Conservation (phyloP, 2,888 invertebrate genomes). For the Parthenolecanium corni region DNA sequence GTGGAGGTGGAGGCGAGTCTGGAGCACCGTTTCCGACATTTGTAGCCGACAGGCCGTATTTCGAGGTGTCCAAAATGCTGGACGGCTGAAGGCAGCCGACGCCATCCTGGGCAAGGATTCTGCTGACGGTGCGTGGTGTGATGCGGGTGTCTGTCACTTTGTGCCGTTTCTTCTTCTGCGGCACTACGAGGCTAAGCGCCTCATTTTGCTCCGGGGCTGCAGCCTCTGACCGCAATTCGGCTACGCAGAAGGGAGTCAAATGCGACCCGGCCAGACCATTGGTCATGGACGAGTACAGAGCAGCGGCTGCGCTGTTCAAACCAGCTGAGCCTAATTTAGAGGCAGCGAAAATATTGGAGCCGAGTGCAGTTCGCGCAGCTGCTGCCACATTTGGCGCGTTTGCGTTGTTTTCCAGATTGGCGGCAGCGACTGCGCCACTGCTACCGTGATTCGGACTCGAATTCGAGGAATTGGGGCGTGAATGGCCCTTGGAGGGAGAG, state of each 20-base stretch:
- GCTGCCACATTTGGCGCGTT: constrained; percentile 50
- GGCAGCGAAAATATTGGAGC: constrained; percentile 62
- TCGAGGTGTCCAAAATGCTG: constrained; percentile 45
- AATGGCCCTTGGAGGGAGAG: constrained; percentile 3
- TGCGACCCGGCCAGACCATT: constrained; percentile 36
- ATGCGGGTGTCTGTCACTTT: constrained; percentile 90
- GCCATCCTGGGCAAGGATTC: constrained; percentile 72
- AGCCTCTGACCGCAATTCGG: constrained; percentile 41
- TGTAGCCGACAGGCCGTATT: not conserved
- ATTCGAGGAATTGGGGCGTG: not conserved
- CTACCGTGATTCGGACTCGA: constrained; percentile 13
- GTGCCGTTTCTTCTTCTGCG: constrained; percentile 90
- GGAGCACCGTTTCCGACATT: constrained; percentile 36
- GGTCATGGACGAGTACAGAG: constrained; percentile 40
- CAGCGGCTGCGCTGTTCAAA: constrained; percentile 40
- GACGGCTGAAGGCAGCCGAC: constrained; percentile 37
- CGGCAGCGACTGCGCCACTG: constrained; percentile 1
- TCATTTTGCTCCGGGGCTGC: constrained; percentile 70
- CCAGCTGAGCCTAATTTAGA: constrained; percentile 58
- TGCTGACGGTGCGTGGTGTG: constrained; percentile 78
- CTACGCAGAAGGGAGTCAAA: constrained; percentile 47
- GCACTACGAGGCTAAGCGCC: constrained; percentile 86
- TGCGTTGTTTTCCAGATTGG: constrained; percentile 43
- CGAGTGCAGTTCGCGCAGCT: constrained; percentile 48
- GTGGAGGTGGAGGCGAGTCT: constrained; percentile 70